A percentile compares a stretch with the other conserved stretches of the same genome.
These are phyloP conservation scores for Papilio machaon DNA, from an alignment of 1,140 invertebrate species.

Conservation along the genomic window DNA sequence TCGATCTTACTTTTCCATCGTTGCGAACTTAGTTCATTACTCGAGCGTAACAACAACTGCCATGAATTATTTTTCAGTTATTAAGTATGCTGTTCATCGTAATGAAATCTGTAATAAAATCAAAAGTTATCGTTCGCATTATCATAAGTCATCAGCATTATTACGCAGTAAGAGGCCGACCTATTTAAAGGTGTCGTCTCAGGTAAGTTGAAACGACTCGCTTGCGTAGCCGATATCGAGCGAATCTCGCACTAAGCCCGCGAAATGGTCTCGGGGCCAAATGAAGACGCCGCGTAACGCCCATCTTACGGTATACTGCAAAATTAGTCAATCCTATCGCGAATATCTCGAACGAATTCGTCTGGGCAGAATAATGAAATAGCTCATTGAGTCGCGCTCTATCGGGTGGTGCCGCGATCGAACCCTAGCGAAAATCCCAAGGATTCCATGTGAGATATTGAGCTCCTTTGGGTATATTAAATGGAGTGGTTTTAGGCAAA, in stretches of 20 bases:
- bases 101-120: slow-evolving; percentile 53
- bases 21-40: slow-evolving; percentile 42
- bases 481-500: slow-evolving; percentile 77
- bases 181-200: slow-evolving; percentile 55
- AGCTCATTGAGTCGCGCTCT: slow-evolving; percentile 68
- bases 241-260: slow-evolving; percentile 62
- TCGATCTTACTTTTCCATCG: slow-evolving; percentile 50
- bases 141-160: slow-evolving; percentile 48
- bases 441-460: slow-evolving; percentile 75
- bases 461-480: slow-evolving; percentile 77
- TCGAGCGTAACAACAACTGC: slow-evolving; percentile 41
- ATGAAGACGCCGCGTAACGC: slow-evolving; percentile 64
- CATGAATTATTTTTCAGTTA: slow-evolving; percentile 58
- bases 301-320: slow-evolving; percentile 63
- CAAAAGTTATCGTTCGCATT: slow-evolving; percentile 56
- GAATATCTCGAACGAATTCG: slow-evolving; percentile 62
- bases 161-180: slow-evolving; percentile 46
- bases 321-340: slow-evolving; percentile 76
- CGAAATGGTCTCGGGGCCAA: slow-evolving; percentile 63
- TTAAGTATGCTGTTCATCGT: slow-evolving; percentile 54
- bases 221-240: slow-evolving; percentile 66
- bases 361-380: slow-evolving; percentile 77
- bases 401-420: slow-evolving; percentile 64
- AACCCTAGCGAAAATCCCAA: slow-evolving; percentile 67
- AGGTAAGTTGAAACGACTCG: slow-evolving; percentile 67